Conservation (phyloP, 2,888 invertebrate species). For the Euclidia mi region DNA sequence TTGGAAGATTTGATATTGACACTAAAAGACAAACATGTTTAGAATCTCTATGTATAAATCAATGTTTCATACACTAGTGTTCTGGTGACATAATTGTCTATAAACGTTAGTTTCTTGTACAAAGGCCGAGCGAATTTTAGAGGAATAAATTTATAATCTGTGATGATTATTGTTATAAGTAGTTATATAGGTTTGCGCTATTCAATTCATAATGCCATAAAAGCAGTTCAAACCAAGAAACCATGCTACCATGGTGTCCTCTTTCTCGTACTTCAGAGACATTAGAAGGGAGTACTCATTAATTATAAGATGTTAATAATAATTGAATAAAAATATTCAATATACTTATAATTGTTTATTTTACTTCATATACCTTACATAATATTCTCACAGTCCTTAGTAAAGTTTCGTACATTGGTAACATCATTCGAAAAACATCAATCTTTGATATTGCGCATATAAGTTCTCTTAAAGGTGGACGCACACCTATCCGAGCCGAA, state of each 20-base stretch:
- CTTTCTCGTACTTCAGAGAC: background rate
- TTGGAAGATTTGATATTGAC: background rate
- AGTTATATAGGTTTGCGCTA: constrained; percentile 68
- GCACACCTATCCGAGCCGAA: no score
- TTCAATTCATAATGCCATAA: constrained; percentile 68
- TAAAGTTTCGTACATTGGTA: no score
- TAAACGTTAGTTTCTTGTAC: constrained; percentile 47
- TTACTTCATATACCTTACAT: background rate
- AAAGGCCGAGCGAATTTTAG: constrained; percentile 46
- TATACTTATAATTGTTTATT: constrained; percentile 24
- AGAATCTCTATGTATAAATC: constrained; percentile 49
- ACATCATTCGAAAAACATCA: no score
- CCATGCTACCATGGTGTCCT: background rate
- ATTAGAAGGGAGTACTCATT: constrained; percentile 36
- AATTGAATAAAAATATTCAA: constrained; percentile 27
- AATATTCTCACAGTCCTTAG: no score
- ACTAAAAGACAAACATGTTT: constrained; percentile 20
- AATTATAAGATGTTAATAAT: constrained; percentile 44
- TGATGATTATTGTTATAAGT: constrained; percentile 84
- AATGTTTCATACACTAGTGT: constrained; percentile 42
- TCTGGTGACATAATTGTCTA: constrained; percentile 25
- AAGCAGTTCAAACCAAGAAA: constrained; percentile 62
- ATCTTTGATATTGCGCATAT: no score
- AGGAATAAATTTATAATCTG: constrained; percentile 74
- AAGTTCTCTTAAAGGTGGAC: no score